Conservation (phyloP, 2,113 vertebrate species). For the Salvelinus alpinus region DNA sequence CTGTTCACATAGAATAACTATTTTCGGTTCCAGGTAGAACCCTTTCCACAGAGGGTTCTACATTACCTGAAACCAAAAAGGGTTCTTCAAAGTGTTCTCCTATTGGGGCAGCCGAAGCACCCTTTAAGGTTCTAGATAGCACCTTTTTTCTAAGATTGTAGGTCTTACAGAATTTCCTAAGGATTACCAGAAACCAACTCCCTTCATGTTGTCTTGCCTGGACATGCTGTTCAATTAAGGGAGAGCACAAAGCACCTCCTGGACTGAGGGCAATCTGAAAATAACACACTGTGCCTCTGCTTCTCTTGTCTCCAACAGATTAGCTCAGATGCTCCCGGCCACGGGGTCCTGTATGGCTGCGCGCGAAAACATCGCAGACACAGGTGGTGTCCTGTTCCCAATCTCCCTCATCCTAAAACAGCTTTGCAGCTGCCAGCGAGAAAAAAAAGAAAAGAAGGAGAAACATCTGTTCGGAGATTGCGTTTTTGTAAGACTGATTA, state of each 20-base stretch:
- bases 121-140: too few relatives aligned
- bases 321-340: slow-evolving; percentile 36
- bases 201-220: slow-evolving; percentile 9
- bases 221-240: slow-evolving; percentile 33
- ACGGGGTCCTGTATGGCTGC: background rate
- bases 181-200: too few relatives aligned
- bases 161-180: too few relatives aligned
- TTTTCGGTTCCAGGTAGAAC: too few relatives aligned
- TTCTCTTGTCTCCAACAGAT: slow-evolving; percentile 40
- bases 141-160: too few relatives aligned
- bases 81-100: too few relatives aligned
- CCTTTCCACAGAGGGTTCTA: too few relatives aligned
- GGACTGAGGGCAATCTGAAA: slow-evolving; percentile 29
- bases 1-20: too few relatives aligned
- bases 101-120: too few relatives aligned
- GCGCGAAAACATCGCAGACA: slow-evolving; percentile 17
- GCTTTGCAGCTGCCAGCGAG: slow-evolving; percentile 50
- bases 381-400: slow-evolving; percentile 40
- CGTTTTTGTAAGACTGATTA: slow-evolving; percentile 67
- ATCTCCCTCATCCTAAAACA: slow-evolving; percentile 13
- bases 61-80: too few relatives aligned
- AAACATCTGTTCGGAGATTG: slow-evolving; percentile 69
- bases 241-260: slow-evolving; percentile 18
- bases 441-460: slow-evolving; percentile 23
- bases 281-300: slow-evolving; percentile 25